Conservation (phyloP, 53 echinoderm and acorn worm genomes). For the Echinometra lucunter region DNA sequence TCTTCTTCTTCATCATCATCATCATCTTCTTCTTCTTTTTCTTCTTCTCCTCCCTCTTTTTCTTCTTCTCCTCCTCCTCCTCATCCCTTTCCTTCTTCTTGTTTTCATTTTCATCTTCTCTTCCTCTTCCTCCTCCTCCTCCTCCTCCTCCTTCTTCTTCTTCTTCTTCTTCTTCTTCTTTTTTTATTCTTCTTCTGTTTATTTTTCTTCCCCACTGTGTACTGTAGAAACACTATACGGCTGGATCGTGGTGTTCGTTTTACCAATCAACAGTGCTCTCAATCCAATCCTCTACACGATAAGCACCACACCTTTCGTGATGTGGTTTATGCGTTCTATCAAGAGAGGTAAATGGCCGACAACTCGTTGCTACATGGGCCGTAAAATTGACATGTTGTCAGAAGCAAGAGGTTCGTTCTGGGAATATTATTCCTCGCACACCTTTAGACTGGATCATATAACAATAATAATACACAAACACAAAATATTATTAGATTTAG, state of each 20-base stretch:
- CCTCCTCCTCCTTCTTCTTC: too few species aligned
- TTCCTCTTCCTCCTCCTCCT: too few species aligned
- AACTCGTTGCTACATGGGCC: conserved; percentile 59
- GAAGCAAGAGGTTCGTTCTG: conserved; percentile 64
- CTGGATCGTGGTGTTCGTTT: conserved; percentile 89
- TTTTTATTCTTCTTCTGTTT: not conserved
- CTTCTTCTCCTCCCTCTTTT: too few species aligned
- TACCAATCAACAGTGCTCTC: conserved; percentile 95
- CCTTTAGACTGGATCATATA: not conserved
- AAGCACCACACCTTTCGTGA: conserved; percentile 83
- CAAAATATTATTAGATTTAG: not conserved
- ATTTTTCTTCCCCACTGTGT: not conserved
- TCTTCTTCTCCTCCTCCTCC: too few species aligned
- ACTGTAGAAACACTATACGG: conserved; percentile 81
- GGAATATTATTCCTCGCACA: not conserved
- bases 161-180: too few species aligned
- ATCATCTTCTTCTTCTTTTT: too few species aligned
- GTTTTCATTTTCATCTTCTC: too few species aligned
- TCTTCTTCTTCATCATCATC: too few species aligned
- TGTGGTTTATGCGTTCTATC: conserved; percentile 60
- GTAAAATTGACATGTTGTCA: conserved; percentile 61
- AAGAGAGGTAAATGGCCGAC: conserved; percentile 52
- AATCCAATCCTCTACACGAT: conserved; percentile 93
- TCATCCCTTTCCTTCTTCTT: too few species aligned
- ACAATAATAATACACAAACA: conserved; percentile 1